phyloP scores from a whole-genome alignment of 2,888 invertebrate species.

The Carabus problematicus region DNA sequence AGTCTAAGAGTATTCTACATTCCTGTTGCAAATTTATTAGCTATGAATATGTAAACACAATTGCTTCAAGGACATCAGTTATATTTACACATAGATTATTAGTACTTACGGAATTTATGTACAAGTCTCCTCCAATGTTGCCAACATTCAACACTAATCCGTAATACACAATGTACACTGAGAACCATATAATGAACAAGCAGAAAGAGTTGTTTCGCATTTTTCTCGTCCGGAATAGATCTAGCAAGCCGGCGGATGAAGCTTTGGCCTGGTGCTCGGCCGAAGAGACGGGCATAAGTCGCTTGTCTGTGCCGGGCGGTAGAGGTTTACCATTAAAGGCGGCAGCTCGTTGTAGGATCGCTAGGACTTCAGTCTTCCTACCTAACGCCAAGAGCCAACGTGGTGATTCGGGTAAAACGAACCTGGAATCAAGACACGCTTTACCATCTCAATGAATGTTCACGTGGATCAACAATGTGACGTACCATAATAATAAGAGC shows the following conservation, averaged over 20 bases:
- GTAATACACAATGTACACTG: constrained; percentile 79
- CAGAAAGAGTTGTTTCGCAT: constrained; percentile 74
- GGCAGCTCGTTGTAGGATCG: constrained; percentile 70
- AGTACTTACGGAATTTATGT: constrained; percentile 71
- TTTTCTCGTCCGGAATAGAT: constrained; percentile 71
- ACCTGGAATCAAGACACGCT: constrained; percentile 61
- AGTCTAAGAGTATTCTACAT: background rate
- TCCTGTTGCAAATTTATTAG: background rate
- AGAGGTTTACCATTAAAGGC: constrained; percentile 69
- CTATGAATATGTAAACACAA: background rate
- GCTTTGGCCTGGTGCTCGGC: constrained; percentile 53
- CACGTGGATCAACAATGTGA: constrained; percentile 37
- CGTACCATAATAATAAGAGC: constrained; percentile 72
- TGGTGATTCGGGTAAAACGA: constrained; percentile 80
- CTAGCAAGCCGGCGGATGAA: constrained; percentile 63
- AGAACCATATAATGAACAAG: constrained; percentile 77
- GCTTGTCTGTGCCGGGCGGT: constrained; percentile 74
- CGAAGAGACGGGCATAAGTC: constrained; percentile 63
- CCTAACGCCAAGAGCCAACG: constrained; percentile 79
- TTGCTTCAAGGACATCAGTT: background rate
- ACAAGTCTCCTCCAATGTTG: constrained; percentile 77
- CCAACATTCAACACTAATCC: constrained; percentile 77
- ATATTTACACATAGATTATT: background rate
- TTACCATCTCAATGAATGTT: constrained; percentile 18
- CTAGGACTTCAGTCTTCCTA: constrained; percentile 72